Conservation (phyloP, 2,797 vertebrate species). For the Craterocephalus amniculus region DNA sequence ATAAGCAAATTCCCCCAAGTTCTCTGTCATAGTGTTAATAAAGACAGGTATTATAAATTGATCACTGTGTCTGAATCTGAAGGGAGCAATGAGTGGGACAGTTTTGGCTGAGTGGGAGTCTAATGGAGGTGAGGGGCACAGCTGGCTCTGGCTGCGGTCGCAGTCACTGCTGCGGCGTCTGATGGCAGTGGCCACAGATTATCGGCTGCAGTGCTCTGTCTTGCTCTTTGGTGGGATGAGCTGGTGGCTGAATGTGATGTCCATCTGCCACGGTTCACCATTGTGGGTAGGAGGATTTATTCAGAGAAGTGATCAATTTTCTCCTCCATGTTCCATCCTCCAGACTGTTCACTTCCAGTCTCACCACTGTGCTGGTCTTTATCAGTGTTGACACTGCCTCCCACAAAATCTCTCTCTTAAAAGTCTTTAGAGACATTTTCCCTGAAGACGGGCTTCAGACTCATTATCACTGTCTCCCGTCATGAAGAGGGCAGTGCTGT, state of each 20-base stretch:
- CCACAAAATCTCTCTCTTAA: not conserved
- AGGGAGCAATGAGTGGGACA: constrained; percentile 40
- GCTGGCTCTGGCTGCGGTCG: constrained; percentile 51
- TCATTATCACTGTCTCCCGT: not conserved
- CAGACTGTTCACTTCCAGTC: constrained; percentile 47
- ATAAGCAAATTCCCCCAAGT: not conserved
- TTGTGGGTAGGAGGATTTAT: constrained; percentile 43
- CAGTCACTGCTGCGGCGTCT: constrained; percentile 35
- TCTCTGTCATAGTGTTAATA: constrained; percentile 4
- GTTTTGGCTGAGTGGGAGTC: constrained; percentile 40
- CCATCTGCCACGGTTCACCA: constrained; percentile 64
- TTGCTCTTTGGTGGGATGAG: constrained; percentile 51
- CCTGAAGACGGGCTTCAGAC: not conserved
- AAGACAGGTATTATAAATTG: not conserved
- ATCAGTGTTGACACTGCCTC: constrained; percentile 17
- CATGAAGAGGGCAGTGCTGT: not conserved
- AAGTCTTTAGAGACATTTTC: not conserved
- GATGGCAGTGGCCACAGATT: constrained; percentile 39
- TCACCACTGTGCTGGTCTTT: constrained; percentile 13
- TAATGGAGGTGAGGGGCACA: constrained; percentile 34
- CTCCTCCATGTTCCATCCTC: constrained; percentile 29
- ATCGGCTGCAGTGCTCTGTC: constrained; percentile 35
- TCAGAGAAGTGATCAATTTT: constrained; percentile 32
- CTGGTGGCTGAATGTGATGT: constrained; percentile 44
- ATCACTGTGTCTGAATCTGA: constrained; percentile 9